A percentile compares a stretch with the other conserved stretches of the same genome.
These are phyloP conservation scores for Trachemys scripta DNA, from an alignment of 2,113 vertebrate species.

Conservation along the genomic window DNA sequence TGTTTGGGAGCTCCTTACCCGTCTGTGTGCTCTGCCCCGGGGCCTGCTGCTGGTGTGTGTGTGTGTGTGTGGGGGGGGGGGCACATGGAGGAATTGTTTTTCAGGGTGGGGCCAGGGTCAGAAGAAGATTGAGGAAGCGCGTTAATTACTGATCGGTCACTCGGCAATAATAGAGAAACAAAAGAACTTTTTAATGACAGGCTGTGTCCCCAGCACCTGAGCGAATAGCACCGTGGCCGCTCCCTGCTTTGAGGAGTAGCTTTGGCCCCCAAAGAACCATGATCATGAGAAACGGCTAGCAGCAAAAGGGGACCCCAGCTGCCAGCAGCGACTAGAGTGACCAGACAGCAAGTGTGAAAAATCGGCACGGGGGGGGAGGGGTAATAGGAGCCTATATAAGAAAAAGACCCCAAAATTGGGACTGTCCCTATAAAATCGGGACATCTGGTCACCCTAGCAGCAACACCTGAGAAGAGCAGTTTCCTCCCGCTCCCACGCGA, in stretches of 20 bases:
- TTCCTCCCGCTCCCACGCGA: background rate
- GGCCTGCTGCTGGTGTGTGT: background rate
- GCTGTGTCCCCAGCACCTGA: background rate
- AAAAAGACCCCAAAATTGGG: too few species aligned
- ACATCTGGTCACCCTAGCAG: background rate
- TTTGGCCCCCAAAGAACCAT: background rate
- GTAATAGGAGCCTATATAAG: too few species aligned
- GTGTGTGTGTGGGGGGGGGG: too few species aligned
- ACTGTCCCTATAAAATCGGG: too few species aligned
- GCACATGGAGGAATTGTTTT: background rate
- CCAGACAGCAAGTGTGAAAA: too few species aligned
- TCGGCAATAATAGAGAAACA: background rate
- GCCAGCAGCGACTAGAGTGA: background rate
- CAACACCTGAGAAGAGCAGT: background rate
- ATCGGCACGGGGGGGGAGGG: too few species aligned
- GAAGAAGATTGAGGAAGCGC: background rate
- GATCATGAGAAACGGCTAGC: background rate
- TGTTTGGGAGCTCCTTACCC: too few species aligned
- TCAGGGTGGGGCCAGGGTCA: background rate
- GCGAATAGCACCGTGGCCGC: background rate
- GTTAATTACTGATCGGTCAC: too few species aligned
- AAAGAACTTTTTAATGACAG: background rate
- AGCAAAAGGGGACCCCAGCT: background rate
- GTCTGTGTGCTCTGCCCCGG: background rate
- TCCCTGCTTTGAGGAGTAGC: background rate